Conservation (phyloP, 2,888 invertebrate species). For the Sphecodes monilicornis region DNA sequence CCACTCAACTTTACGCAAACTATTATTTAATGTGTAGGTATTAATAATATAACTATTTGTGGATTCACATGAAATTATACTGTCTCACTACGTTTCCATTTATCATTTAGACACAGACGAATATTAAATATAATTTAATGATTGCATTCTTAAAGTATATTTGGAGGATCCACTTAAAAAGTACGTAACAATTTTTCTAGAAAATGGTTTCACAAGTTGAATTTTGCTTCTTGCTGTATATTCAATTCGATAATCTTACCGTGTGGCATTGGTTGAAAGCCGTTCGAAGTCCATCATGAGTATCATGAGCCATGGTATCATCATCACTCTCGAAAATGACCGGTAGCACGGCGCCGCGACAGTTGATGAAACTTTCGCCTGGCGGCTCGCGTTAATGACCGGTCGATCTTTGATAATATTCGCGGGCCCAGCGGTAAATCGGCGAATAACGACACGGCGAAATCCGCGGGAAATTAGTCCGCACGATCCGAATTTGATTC, state of each 20-base stretch:
- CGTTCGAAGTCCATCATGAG: not conserved
- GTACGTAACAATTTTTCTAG: no score
- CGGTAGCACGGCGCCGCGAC: not conserved
- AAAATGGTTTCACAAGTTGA: no score
- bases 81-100: no score
- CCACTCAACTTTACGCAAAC: no score
- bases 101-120: no score
- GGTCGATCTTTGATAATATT: not conserved
- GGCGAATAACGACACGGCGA: slow-evolving; percentile 4
- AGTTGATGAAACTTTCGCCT: not conserved
- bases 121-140: no score
- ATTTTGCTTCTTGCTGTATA: not conserved
- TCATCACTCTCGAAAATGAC: not conserved
- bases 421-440: not conserved
- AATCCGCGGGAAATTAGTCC: slow-evolving; percentile 15
- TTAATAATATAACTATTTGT: no score
- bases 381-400: not conserved
- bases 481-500: slow-evolving; percentile 46
- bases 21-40: no score
- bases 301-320: not conserved
- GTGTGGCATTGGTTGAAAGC: not conserved
- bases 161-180: no score
- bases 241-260: not conserved
- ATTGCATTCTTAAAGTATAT: no score
- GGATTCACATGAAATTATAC: no score